These are phyloP conservation scores for Ips typographus DNA, from an alignment of 1,140 invertebrate genomes.

Conservation along the genomic window DNA sequence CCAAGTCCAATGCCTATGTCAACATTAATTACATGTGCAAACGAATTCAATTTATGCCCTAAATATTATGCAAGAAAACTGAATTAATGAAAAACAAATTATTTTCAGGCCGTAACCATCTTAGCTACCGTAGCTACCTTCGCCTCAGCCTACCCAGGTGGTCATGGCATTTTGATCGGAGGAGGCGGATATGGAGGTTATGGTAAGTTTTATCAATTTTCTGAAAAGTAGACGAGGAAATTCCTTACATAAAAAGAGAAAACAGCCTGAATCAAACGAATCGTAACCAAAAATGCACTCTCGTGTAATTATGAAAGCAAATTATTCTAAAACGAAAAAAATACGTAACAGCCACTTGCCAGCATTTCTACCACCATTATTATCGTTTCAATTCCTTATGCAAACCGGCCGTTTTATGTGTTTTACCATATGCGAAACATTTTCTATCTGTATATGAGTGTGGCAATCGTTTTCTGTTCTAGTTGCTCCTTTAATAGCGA, in stretches of 20 bases:
- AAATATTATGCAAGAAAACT: no score
- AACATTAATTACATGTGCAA: no score
- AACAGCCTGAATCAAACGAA: slow-evolving; percentile 9
- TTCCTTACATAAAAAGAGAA: slow-evolving; percentile 14
- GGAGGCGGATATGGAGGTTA: slow-evolving; percentile 22
- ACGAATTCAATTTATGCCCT: no score
- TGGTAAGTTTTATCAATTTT: slow-evolving; percentile 6
- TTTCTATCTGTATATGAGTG: slow-evolving; percentile 1
- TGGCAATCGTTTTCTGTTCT: slow-evolving; percentile 24
- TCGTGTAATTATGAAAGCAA: slow-evolving; percentile 15
- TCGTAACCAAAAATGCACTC: slow-evolving; percentile 8
- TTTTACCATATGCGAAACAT: background rate
- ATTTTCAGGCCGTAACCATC: slow-evolving; percentile 32
- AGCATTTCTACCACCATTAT: slow-evolving; percentile 7
- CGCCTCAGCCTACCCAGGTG: slow-evolving; percentile 25
- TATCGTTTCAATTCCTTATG: slow-evolving; percentile 21
- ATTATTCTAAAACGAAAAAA: slow-evolving; percentile 4
- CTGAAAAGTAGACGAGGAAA: background rate
- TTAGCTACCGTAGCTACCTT: slow-evolving; percentile 34
- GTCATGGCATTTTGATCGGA: slow-evolving; percentile 16
- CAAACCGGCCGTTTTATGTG: slow-evolving; percentile 13
- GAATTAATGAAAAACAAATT: no score
- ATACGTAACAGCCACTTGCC: slow-evolving; percentile 11
- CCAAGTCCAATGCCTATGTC: no score
- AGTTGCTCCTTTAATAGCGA: slow-evolving; percentile 23